A percentile compares a stretch with the other conserved stretches of the same genome.
phyloP scores from a whole-genome alignment of 23 tunicate species.

The Botrylloides violaceus region DNA sequence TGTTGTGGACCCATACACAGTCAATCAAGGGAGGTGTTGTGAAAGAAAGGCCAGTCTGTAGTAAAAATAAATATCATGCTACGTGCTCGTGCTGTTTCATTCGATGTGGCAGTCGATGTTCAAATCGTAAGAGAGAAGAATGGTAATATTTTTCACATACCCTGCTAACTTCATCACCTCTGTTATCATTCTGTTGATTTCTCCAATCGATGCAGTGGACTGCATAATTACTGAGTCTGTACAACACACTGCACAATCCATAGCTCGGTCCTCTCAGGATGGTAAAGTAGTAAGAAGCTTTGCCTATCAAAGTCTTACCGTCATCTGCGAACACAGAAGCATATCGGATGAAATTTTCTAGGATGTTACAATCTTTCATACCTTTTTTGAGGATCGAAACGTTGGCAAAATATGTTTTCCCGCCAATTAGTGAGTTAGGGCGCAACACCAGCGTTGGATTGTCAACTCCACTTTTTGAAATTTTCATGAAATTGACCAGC shows the following conservation, averaged over 20 bases:
- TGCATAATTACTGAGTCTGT: slow-evolving; percentile 16
- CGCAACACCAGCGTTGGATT: slow-evolving; percentile 18
- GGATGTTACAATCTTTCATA: no score
- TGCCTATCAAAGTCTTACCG: slow-evolving; percentile 3
- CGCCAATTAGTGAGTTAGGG: slow-evolving; percentile 42
- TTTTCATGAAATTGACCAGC: slow-evolving; percentile 7
- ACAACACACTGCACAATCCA: slow-evolving; percentile 49
- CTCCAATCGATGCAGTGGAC: slow-evolving; percentile 74
- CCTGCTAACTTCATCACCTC: slow-evolving; percentile 2
- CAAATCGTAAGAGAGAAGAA: no score
- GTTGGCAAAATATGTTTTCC: slow-evolving; percentile 48
- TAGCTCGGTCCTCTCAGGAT: slow-evolving; percentile 73
- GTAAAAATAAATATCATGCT: not conserved
- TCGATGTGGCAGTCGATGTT: no score
- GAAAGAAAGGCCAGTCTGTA: no score
- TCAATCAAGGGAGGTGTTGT: no score
- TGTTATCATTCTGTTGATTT: slow-evolving; percentile 32
- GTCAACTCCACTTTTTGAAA: slow-evolving; percentile 4
- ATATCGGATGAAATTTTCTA: no score
- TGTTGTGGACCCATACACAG: no score
- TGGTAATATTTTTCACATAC: slow-evolving; percentile 17
- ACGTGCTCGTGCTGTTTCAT: no score
- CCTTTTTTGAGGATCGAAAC: slow-evolving; percentile 14
- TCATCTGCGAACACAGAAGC: no score
- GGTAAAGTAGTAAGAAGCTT: slow-evolving; percentile 44